Conservation (phyloP, 1,140 invertebrate species). For the Caenorhabditis inopinata region DNA sequence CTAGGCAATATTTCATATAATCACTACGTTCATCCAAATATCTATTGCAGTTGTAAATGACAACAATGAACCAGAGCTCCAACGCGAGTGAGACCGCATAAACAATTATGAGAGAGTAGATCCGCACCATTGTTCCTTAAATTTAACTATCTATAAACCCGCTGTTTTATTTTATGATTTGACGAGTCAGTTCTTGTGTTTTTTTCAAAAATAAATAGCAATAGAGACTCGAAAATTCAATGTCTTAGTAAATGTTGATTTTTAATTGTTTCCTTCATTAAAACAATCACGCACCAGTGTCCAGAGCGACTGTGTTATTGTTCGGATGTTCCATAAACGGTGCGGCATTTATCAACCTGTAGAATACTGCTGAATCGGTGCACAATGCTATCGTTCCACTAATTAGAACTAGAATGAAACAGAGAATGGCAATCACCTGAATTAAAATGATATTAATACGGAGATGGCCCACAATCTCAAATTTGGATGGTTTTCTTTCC, state of each 20-base stretch:
- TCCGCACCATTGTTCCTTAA: constrained; percentile 38
- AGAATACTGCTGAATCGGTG: constrained; percentile 61
- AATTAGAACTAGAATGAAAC: constrained; percentile 54
- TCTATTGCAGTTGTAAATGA: constrained; percentile 57
- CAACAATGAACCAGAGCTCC: constrained; percentile 55
- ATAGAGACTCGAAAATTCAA: no score
- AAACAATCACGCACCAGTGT: constrained; percentile 29
- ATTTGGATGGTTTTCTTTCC: neutral
- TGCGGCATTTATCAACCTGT: constrained; percentile 61
- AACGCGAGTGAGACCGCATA: constrained; percentile 56
- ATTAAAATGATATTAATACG: constrained; percentile 39
- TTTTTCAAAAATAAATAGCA: no score
- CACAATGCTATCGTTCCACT: constrained; percentile 56
- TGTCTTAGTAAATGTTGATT: no score
- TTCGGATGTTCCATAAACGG: constrained; percentile 51
- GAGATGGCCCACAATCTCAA: neutral
- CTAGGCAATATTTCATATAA: constrained; percentile 53
- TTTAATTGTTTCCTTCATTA: no score
- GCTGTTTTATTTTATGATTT: neutral
- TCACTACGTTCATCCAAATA: constrained; percentile 49
- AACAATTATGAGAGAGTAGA: constrained; percentile 45
- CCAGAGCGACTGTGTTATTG: constrained; percentile 57
- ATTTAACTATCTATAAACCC: neutral
- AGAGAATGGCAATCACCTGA: constrained; percentile 55
- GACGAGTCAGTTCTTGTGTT: neutral